Evolutionary conservation across 2,797 vertebrate species (phyloP), one percentile per base, ranked within the genome.

Genomic region (Hoplostethus atlanticus): DNA sequence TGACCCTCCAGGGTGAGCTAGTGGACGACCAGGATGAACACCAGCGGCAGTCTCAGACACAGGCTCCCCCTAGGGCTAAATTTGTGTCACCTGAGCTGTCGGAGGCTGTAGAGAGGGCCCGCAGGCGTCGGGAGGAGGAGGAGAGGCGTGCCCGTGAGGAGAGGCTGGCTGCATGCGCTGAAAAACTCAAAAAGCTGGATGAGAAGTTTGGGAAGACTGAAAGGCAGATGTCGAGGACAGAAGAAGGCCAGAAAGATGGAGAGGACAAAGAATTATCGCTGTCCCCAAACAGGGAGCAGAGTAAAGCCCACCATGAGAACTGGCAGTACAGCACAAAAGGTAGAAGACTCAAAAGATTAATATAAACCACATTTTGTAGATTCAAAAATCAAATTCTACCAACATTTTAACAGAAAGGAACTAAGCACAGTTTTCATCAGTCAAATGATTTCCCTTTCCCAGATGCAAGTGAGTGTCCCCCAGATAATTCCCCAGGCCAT

Each of bases 141-240:
- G 98, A 99, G 83, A 92, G 97, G 1, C 94, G 97, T 0, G 96
- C 95, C 3, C 96, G 98, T 0, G 97, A 99, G 64, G 98, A 99
- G 82, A 91, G 98, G 3, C 89, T 99, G 79, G 98, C 98, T 0
- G 98, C 98, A 34, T 99, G 98, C 0, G 98, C 98, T 0, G 98
- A 97, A 75, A 99, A 99, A 71, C 96, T 99, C n/a, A 99, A 98
- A 56, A 96, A 95, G 71, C 94, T 99, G 60, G 98, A 99, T 73
- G 97, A 99, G 88, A 96, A 94, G 83, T 95, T 95, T 55, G 94
- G 95, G 25, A 99, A 99, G 77, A 95, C 94, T 36, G 97, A 94
- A 90, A 93, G 96, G 80, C 94, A 93, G 86, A 92, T 88, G 0
- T 94, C 93, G 38, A 96, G 95, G 81, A 81, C 80, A 0, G 96